These are phyloP conservation scores for Brachyptera risi DNA, from an alignment of 2,888 invertebrate species.

Conservation along the genomic window DNA sequence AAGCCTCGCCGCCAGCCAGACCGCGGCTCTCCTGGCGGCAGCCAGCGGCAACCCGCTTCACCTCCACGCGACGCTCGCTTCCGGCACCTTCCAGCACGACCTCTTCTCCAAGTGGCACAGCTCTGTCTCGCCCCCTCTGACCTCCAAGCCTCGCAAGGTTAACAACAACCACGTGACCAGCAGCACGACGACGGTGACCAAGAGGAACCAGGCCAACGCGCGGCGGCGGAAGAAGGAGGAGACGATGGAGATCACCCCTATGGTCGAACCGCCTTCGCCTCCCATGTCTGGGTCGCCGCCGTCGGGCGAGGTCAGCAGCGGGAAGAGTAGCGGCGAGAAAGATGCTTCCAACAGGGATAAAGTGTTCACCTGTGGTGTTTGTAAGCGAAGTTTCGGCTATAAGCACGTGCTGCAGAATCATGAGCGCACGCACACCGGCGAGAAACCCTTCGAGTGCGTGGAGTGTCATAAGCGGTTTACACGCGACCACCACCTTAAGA, in stretches of 20 bases:
- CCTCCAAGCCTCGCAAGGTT: conserved; percentile 41
- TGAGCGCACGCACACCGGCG: conserved; percentile 91
- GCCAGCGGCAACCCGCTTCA: conserved; percentile 18
- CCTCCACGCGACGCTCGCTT: conserved; percentile 24
- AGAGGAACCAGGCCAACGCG: conserved; percentile 36
- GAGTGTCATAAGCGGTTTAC: conserved; percentile 91
- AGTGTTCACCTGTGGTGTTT: conserved; percentile 83
- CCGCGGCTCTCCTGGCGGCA: conserved; percentile 43
- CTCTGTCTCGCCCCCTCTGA: conserved; percentile 17
- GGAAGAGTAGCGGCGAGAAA: conserved; percentile 27
- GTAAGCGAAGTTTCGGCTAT: conserved; percentile 86
- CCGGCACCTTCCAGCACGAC: conserved; percentile 17
- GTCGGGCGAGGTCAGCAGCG: conserved; percentile 26
- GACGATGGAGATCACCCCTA: conserved; percentile 40
- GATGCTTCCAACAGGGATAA: conserved; percentile 58
- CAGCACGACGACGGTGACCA: conserved; percentile 44
- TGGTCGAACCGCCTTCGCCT: conserved; percentile 51
- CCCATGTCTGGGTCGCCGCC: conserved; percentile 51
- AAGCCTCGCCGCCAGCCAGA: conserved; percentile 47
- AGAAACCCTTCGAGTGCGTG: conserved; percentile 89
- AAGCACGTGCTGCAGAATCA: conserved; percentile 93
- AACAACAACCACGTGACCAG: conserved; percentile 48
- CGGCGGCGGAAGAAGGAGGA: conserved; percentile 23
- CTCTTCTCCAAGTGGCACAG: conserved; percentile 23
- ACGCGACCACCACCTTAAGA: conserved; percentile 88